These are phyloP conservation scores for Microplitis demolitor DNA, from an alignment of 1,140 invertebrate species.

Conservation along the genomic window DNA sequence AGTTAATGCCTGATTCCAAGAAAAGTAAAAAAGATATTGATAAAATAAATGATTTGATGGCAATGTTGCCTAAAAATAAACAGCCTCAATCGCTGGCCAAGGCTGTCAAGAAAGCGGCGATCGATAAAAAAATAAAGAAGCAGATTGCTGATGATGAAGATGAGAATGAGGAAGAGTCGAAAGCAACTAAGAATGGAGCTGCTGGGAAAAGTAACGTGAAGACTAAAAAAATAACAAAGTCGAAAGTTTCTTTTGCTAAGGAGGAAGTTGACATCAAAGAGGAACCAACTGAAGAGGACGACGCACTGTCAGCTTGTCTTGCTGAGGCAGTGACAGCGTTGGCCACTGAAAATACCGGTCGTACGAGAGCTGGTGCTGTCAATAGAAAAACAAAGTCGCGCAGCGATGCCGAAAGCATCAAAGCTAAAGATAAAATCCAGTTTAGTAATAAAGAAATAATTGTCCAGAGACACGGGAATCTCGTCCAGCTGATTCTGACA, in stretches of 20 bases:
- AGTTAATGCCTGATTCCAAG: constrained; percentile 11
- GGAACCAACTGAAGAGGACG: constrained; percentile 39
- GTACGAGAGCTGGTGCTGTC: constrained; percentile 33
- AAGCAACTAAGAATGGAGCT: constrained; percentile 29
- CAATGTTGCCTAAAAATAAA: background rate
- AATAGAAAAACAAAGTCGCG: constrained; percentile 47
- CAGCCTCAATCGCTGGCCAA: constrained; percentile 21
- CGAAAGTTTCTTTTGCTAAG: constrained; percentile 35
- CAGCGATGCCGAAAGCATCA: constrained; percentile 47
- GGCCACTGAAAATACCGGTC: constrained; percentile 40
- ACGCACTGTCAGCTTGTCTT: constrained; percentile 53
- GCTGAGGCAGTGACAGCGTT: constrained; percentile 55
- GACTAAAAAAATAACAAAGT: constrained; percentile 43
- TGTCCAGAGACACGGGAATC: constrained; percentile 66
- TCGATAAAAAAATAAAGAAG: background rate
- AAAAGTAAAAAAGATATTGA: constrained; percentile 35
- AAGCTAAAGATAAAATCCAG: constrained; percentile 50
- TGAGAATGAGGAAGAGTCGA: constrained; percentile 24
- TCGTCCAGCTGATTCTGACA: constrained; percentile 69
- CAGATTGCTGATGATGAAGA: constrained; percentile 7
- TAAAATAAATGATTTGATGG: background rate
- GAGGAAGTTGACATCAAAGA: constrained; percentile 32
- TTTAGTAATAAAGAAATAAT: constrained; percentile 67
- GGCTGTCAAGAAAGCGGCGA: background rate
- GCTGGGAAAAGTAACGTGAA: constrained; percentile 35